Base-by-base conservation (phyloP, 2,113 vertebrate species). In the Corydoras maculifer region DNA sequence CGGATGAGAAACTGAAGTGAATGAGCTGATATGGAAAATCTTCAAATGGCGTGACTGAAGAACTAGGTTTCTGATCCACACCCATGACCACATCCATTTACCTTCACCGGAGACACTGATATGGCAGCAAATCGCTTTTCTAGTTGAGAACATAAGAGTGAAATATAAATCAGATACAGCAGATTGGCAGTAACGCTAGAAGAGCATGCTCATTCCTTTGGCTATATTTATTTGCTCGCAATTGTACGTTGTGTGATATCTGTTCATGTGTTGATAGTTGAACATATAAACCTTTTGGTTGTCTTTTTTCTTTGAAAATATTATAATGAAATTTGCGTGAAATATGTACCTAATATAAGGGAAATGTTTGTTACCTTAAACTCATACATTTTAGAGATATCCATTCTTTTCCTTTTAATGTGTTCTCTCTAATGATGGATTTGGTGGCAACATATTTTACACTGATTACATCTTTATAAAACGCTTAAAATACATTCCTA, bases 11-110 rank as follows among this genome's bases (percentile, higher is more conserved):
- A 69, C 58, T 75, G 63, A 32, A 70, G 63, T 70, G 65, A 70
- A 77, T 69, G 70, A 75, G 75, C 64, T 79, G 80, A 80, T 80
- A 80, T 83, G 81, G 77, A 83, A 83, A 79, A 79, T 78, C 62
- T 80, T 80, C 68, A 80, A 80, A 77, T 75, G 72, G 65, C 79
- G 74, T 81, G 79, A 81, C 81, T 72, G 75, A 74, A 77, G 62
- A 68, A 69, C 65, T 74, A 51, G 58, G 77, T 77, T 73, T 74
- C 70, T 80, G 73, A 67, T 73, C 73, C 69, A 72, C 69, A 60
- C 74, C 76, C 75, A 64, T 30, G 60, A 74, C 75, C 80, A 77
- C 79, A 78, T 70, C 69, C 64, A 79, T 79, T 81, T 75, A 73
- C 77, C 73, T 78, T 78, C 63, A 73, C 59, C 62, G 62, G 62